Percentiles rank a stretch among this genome's conserved stretches.
Conservation (phyloP, 2,888 invertebrate species). For the Trimorus sp. region DNA sequence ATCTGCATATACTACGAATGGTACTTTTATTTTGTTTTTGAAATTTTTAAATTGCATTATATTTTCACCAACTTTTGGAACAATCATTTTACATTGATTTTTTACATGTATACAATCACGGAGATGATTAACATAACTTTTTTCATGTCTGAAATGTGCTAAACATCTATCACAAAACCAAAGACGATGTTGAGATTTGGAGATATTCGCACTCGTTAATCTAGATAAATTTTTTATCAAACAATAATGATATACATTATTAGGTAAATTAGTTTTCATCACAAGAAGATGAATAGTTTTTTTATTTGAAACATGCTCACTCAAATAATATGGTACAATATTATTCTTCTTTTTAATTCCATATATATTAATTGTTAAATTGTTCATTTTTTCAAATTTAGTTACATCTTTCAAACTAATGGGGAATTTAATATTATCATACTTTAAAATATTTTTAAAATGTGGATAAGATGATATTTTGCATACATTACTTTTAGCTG, state of each 20-base stretch:
- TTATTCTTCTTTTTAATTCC: not conserved
- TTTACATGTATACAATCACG: not conserved
- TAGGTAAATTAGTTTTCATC: no score
- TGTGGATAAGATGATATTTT: constrained; percentile 11
- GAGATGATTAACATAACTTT: constrained; percentile 3
- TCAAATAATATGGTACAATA: no score
- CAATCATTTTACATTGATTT: constrained; percentile 19
- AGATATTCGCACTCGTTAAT: constrained; percentile 1
- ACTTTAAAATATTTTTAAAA: constrained; percentile 14
- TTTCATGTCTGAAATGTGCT: constrained; percentile 7
- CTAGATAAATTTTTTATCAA: constrained; percentile 17
- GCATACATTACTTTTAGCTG: not conserved
- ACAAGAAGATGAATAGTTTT: no score
- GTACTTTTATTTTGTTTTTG: constrained; percentile 3
- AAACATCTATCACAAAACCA: constrained; percentile 19
- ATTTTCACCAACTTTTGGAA: constrained; percentile 14
- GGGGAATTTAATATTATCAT: constrained; percentile 8
- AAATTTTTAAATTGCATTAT: constrained; percentile 29
- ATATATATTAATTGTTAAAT: constrained; percentile 41
- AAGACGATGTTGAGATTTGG: not conserved
- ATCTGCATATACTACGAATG: constrained; percentile 12
- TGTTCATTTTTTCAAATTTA: constrained; percentile 48
- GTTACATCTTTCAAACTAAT: constrained; percentile 17
- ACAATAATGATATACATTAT: no score
- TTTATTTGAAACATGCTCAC: no score